Percentiles rank a stretch among this genome's conserved stretches.
These are phyloP conservation scores for Mystacides longicornis DNA, from an alignment of 2,888 invertebrate species.

Conservation along the genomic window DNA sequence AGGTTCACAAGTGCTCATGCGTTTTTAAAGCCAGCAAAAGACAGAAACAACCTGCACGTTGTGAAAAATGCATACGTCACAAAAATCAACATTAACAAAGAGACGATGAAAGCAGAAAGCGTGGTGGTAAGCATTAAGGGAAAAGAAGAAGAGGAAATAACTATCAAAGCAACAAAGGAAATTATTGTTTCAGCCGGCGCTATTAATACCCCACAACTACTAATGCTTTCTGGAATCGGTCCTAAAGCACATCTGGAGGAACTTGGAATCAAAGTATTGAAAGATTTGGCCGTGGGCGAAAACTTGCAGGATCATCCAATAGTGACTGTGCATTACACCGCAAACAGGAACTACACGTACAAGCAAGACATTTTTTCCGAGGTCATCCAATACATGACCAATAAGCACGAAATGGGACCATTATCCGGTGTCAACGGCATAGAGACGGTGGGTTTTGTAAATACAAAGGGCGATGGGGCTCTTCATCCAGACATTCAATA, in stretches of 20 bases:
- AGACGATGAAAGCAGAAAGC: conserved; percentile 37
- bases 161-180: conserved; percentile 38
- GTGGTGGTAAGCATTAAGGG: conserved; percentile 39
- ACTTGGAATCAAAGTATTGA: conserved; percentile 35
- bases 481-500: conserved; percentile 32
- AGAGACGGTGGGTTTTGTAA: conserved; percentile 20
- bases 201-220: conserved; percentile 43
- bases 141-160: conserved; percentile 33
- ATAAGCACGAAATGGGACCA: conserved; percentile 27
- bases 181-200: conserved; percentile 45
- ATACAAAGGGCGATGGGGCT: conserved; percentile 19
- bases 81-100: conserved; percentile 44
- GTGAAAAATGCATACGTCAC: conserved; percentile 40
- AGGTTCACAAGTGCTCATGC: conserved; percentile 48
- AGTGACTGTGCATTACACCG: conserved; percentile 31
- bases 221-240: conserved; percentile 50
- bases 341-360: conserved; percentile 5
- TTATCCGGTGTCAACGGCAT: conserved; percentile 32
- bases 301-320: conserved; percentile 50
- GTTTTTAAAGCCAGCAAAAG: conserved; percentile 39
- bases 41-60: conserved; percentile 29
- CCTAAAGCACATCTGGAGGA: conserved; percentile 35
- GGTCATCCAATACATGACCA: conserved; percentile 10
- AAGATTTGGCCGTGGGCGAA: conserved; percentile 41
- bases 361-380: background rate